Percentiles rank a stretch among this genome's conserved stretches.
phyloP scores from a whole-genome alignment of 2,797 vertebrate species.

The Sphenopsis melanotis region DNA sequence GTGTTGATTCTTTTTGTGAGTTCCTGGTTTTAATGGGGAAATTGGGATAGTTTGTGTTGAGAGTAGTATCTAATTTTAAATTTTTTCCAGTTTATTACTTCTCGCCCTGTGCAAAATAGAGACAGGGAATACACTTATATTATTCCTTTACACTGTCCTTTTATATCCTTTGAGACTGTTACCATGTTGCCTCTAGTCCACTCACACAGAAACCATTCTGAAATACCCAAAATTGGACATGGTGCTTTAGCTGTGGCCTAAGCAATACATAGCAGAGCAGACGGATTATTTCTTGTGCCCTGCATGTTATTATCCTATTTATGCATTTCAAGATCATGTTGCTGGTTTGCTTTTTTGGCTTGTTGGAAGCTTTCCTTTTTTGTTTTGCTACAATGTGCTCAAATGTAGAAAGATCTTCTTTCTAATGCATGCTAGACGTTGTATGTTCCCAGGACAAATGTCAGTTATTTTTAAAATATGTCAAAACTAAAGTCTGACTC shows the following conservation, averaged over 20 bases:
- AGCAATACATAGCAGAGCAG: not conserved
- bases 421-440: not conserved
- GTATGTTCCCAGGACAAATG: conserved; percentile 47
- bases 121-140: not conserved
- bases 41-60: not conserved
- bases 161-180: not conserved
- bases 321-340: not conserved
- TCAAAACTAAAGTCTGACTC: conserved; percentile 21
- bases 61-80: not conserved
- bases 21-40: not conserved
- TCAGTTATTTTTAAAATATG: conserved; percentile 57
- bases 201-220: not conserved
- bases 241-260: not conserved
- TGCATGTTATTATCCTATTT: conserved; percentile 19
- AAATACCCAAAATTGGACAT: not conserved
- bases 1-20: not conserved
- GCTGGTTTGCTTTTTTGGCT: not conserved
- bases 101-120: not conserved
- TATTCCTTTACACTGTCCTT: not conserved
- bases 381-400: not conserved
- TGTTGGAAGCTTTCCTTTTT: conserved; percentile 14
- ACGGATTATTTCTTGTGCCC: not conserved
- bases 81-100: not conserved
- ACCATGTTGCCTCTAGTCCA: not conserved
- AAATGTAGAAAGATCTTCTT: not conserved